phyloP scores from a whole-genome alignment of 1,140 invertebrate species.

The Coenobita brevimanus region DNA sequence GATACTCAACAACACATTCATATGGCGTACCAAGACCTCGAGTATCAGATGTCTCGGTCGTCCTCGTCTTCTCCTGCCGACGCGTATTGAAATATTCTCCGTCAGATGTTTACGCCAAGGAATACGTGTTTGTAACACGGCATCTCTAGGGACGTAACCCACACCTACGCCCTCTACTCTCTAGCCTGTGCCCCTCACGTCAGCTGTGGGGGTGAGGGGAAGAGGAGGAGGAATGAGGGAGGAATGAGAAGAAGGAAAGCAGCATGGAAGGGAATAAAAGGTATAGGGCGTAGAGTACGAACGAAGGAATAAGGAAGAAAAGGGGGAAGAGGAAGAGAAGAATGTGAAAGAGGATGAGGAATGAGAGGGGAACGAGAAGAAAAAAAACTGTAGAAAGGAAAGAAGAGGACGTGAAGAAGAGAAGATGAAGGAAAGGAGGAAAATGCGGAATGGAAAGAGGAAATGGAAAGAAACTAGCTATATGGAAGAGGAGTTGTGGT shows the following conservation, averaged over 20 bases:
- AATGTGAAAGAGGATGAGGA: no score
- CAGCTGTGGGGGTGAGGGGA: background rate
- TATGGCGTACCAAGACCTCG: no score
- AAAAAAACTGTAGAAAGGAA: background rate
- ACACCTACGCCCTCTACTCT: background rate
- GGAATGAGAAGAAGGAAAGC: background rate
- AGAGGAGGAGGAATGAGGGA: background rate
- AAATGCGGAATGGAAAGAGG: background rate
- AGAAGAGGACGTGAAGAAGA: background rate
- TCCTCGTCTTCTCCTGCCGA: background rate
- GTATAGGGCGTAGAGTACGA: background rate
- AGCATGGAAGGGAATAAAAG: background rate
- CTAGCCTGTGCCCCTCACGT: background rate
- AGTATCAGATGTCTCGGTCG: no score
- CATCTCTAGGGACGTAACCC: background rate
- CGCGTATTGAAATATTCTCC: conserved; percentile 1
- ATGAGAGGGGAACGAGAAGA: no score
- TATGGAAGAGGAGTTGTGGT: background rate
- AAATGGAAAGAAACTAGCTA: background rate
- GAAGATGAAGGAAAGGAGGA: background rate
- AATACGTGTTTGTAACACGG: conserved; percentile 17
- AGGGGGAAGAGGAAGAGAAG: background rate
- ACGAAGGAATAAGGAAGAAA: conserved; percentile 4
- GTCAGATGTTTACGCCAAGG: conserved; percentile 17
- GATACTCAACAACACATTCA: no score